Conservation (phyloP, 2,888 invertebrate species). For the Leptinotarsa juncta region DNA sequence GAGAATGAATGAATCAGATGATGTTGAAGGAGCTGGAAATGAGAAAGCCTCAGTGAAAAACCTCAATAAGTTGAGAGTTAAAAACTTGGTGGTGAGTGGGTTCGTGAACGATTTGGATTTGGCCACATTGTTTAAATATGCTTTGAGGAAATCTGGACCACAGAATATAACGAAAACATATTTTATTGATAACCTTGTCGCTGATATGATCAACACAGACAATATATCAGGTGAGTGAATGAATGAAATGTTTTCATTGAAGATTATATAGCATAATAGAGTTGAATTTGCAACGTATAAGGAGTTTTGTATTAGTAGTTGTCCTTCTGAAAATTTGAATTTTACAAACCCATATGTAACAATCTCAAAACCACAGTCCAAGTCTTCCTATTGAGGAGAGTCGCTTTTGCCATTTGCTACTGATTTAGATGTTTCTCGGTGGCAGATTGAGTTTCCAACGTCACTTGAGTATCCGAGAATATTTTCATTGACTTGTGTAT, state of each 20-base stretch:
- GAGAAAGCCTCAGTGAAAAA: constrained; percentile 41
- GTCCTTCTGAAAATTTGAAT: no score
- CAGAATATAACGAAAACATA: constrained; percentile 65
- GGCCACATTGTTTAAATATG: constrained; percentile 63
- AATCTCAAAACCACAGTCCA: no score
- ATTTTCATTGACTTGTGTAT: no score
- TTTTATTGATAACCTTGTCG: constrained; percentile 58
- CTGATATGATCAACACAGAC: constrained; percentile 46
- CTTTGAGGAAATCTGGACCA: constrained; percentile 66
- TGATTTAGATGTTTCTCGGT: no score
- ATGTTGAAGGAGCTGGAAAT: background rate
- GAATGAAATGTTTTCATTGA: background rate
- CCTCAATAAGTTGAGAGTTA: constrained; percentile 57
- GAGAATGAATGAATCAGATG: background rate
- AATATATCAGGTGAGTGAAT: constrained; percentile 35
- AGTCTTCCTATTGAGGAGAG: no score
- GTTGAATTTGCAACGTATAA: no score
- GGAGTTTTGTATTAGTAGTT: no score
- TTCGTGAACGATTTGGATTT: constrained; percentile 67
- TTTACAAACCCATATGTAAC: no score
- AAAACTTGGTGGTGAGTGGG: constrained; percentile 65
- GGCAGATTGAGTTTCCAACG: no score
- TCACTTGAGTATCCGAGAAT: no score
- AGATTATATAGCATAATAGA: background rate
- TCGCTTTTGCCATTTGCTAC: no score